Evolutionary conservation across 2,797 vertebrate species (phyloP).

Genomic region (Carduelis carduelis): DNA sequence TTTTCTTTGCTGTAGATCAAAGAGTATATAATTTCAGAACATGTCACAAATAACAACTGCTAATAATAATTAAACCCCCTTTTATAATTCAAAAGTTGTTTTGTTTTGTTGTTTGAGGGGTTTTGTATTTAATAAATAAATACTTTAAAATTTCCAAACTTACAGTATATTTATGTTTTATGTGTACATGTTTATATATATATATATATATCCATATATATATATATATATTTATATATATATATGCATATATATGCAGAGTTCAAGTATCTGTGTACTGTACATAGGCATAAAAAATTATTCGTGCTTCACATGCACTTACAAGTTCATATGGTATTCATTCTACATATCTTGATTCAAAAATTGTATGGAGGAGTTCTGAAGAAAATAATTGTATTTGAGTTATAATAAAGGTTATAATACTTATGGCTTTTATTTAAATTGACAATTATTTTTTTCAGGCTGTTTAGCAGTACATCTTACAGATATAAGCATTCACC

Average conservation of each 20-base stretch:
- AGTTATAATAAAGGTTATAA: not conserved
- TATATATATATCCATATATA: too few relatives aligned
- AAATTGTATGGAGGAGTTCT: not conserved
- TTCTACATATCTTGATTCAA: not conserved
- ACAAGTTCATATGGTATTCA: not conserved
- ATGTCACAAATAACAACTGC: not conserved
- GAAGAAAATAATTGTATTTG: not conserved
- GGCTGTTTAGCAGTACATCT: conserved; percentile 65
- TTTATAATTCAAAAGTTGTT: not conserved
- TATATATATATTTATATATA: not conserved
- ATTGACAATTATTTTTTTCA: conserved; percentile 49
- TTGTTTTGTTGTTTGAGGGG: not conserved
- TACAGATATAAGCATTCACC: conserved; percentile 71
- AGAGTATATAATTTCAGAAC: not conserved
- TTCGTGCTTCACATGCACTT: not conserved
- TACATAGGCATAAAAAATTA: not conserved
- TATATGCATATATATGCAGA: too few relatives aligned
- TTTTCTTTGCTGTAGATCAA: not conserved
- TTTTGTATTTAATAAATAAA: not conserved
- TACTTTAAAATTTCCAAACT: not conserved
- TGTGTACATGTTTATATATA: too few relatives aligned
- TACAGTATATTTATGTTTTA: not conserved
- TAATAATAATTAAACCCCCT: accelerated
- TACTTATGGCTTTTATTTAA: conserved; percentile 11
- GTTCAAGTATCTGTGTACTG: not conserved